phyloP scores from a whole-genome alignment of 92 coral and sea anemone genomes.

The Phenganax subtilis region DNA sequence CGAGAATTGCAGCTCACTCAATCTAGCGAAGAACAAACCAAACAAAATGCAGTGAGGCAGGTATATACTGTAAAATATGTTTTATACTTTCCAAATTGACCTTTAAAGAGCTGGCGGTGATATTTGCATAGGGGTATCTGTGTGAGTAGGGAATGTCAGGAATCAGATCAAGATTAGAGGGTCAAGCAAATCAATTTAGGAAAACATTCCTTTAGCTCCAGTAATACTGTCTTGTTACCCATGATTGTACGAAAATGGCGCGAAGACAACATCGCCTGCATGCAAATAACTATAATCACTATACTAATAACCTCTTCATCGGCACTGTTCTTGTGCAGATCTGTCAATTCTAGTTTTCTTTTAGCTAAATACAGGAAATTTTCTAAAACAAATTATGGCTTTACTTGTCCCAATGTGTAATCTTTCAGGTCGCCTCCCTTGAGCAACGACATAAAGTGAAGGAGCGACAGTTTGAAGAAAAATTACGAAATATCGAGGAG shows the following conservation, averaged over 20 bases:
- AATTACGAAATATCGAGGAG: conserved; percentile 73
- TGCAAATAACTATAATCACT: too few species aligned
- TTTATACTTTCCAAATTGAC: background rate
- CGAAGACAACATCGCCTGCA: too few species aligned
- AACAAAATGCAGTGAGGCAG: conserved; percentile 84
- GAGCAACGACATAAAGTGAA: conserved; percentile 64
- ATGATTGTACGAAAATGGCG: too few species aligned
- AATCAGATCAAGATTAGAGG: too few species aligned
- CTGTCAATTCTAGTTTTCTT: background rate
- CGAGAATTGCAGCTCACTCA: conserved; percentile 81
- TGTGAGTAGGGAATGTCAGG: too few species aligned
- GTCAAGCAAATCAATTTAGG: too few species aligned
- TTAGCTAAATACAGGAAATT: background rate
- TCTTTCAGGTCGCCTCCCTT: conserved; percentile 69
- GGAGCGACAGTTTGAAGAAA: conserved; percentile 77
- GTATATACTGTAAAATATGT: background rate
- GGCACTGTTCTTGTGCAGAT: too few species aligned
- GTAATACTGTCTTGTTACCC: too few species aligned
- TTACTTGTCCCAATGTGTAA: background rate
- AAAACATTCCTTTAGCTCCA: too few species aligned
- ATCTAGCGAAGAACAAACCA: conserved; percentile 65
- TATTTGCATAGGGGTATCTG: too few species aligned
- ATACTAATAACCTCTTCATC: too few species aligned
- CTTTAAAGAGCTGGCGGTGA: too few species aligned
- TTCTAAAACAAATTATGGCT: background rate